Conservation (phyloP, 2,797 vertebrate genomes). For the Acomys russatus region DNA sequence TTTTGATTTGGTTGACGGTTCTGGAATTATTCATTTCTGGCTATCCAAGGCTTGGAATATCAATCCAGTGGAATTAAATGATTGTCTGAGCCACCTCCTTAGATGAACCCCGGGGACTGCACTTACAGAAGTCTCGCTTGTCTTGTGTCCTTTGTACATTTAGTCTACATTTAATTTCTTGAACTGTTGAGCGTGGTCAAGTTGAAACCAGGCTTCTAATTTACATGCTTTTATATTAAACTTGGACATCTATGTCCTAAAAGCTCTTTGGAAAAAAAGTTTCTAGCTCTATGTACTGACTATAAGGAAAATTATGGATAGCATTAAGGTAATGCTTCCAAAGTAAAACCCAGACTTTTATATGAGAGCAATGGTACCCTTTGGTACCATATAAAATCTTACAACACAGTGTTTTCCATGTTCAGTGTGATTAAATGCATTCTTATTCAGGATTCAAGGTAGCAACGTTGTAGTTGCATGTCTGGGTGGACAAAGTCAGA, state of each 20-base stretch:
- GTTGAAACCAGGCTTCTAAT: not conserved
- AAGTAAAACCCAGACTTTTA: not conserved
- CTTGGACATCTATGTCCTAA: not conserved
- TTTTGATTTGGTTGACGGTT: conserved; percentile 15
- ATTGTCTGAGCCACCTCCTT: not conserved
- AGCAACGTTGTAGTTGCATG: not conserved
- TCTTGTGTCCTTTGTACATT: not conserved
- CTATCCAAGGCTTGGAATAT: not conserved
- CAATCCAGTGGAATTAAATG: not conserved
- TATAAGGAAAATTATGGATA: not conserved
- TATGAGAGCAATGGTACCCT: not conserved
- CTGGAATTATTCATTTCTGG: not conserved
- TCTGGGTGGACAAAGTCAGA: too few relatives aligned
- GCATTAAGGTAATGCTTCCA: not conserved
- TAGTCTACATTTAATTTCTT: not conserved
- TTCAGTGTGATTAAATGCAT: not conserved
- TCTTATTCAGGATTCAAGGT: not conserved
- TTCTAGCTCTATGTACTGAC: not conserved
- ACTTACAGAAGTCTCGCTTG: not conserved
- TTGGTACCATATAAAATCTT: not conserved
- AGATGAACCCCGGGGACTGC: not conserved
- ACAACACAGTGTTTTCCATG: not conserved
- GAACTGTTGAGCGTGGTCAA: not conserved
- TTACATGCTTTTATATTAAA: not conserved
- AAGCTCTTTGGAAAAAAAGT: not conserved